Percentiles rank a stretch among this genome's conserved stretches.
These are phyloP conservation scores for Morus bassanus DNA, from an alignment of 2,797 vertebrate species.

Conservation along the genomic window DNA sequence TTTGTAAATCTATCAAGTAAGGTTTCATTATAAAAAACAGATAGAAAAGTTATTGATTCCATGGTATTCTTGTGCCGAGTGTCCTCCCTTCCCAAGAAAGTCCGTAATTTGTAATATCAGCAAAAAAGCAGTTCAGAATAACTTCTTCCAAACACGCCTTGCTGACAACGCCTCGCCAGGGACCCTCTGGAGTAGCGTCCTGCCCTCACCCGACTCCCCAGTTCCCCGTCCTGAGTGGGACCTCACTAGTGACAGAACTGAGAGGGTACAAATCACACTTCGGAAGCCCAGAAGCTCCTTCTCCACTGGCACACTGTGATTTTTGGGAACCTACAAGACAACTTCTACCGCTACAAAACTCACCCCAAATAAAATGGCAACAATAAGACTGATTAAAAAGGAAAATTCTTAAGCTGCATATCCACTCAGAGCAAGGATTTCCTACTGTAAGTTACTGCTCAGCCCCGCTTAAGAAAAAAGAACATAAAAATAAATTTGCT, in stretches of 20 bases:
- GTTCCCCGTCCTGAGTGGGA: background rate
- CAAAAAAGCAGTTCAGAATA: background rate
- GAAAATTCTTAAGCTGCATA: background rate
- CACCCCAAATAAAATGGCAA: background rate
- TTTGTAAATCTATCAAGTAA: background rate
- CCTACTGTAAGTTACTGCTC: background rate
- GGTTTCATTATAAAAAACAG: background rate
- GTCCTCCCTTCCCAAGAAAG: background rate
- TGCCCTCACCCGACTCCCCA: background rate
- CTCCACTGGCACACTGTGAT: background rate
- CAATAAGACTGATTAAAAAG: too few relatives aligned
- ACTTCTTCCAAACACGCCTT: background rate
- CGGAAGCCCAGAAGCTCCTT: background rate
- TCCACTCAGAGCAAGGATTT: background rate
- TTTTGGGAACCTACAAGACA: background rate
- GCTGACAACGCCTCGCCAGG: background rate
- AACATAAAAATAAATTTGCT: background rate
- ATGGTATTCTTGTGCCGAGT: fast-evolving
- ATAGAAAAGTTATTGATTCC: background rate
- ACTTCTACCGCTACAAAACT: background rate
- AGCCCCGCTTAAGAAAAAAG: background rate
- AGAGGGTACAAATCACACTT: too few relatives aligned
- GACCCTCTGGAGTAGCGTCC: background rate
- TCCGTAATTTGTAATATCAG: too few relatives aligned
- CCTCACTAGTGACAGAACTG: too few relatives aligned